Evolutionary conservation across 2,113 vertebrate genomes (phyloP), one percentile per base, ranked within the genome.

Genomic region (Phalacrocorax aristotelis): DNA sequence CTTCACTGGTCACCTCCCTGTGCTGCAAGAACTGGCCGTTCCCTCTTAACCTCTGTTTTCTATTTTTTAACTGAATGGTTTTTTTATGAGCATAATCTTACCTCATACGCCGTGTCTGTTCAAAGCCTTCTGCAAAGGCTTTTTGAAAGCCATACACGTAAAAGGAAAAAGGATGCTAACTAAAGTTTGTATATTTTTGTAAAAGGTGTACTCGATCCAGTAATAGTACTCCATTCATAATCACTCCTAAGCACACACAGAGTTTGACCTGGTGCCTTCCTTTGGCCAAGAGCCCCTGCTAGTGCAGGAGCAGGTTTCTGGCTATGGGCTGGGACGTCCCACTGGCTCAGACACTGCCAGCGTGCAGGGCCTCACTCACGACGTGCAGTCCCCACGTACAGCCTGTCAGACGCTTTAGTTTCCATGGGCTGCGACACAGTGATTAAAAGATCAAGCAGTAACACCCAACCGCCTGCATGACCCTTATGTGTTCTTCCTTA

Each of bases 151-250:
- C 92, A 0, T 8, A 69, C 90, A 94, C 75, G 20, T 46, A 74
- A 97, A 93, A 96, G 95, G 95, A 77, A 85, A 95, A 93, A 95
- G 95, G 94, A 96, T 97, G 94, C 94, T 97, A 93, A 42, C 75
- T 58, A 16, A 26, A 58, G 95, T 96, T 96, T 97, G 94, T 96
- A 95, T 97, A 95, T 97, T 97, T 97, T 97, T 97, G 71, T 97
- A 93, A 93, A 96, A 97, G 93, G 91, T 95, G 95, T 95, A 95
- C 91, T 96, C 1, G 10, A 68, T 94, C 93, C 94, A 87, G 75
- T 72, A 97, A 97, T 77, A 96, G 93, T 57, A 62, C 42, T 93
- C 81, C 96, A 91, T 96, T 95, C 87, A 95, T 86, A 96, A 95
- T 94, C 91, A 52, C 61, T 87, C 65, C 36, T 52, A 15, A 95